phyloP scores from a whole-genome alignment of 1,140 invertebrate genomes.

The Eurosta solidaginis region DNA sequence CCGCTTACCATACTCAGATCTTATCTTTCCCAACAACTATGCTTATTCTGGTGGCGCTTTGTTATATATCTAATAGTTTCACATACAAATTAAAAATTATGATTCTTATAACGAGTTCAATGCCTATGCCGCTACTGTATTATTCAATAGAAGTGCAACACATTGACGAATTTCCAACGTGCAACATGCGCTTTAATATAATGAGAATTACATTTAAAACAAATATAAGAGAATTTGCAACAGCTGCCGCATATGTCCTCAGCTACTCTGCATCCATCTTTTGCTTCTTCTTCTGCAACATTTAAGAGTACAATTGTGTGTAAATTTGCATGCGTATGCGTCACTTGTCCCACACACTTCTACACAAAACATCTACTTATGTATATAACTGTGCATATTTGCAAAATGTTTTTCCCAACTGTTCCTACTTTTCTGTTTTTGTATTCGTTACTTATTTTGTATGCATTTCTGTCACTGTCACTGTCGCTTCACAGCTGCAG shows the following conservation, averaged over 20 bases:
- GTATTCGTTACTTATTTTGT: no score
- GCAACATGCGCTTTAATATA: neutral
- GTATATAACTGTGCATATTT: neutral
- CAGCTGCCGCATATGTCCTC: neutral
- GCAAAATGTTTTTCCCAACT: slow-evolving; percentile 13
- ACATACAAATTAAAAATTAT: no score
- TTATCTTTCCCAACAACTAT: no score
- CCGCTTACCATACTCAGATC: no score
- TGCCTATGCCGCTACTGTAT: no score
- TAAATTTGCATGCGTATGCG: neutral
- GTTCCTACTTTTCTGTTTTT: no score
- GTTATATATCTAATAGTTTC: no score
- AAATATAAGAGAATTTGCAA: neutral
- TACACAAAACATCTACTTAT: neutral
- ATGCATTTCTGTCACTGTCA: slow-evolving; percentile 15
- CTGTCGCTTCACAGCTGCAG: neutral
- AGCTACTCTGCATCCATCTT: neutral
- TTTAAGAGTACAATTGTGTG: neutral
- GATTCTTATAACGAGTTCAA: no score
- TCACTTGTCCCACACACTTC: neutral
- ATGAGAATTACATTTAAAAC: slow-evolving; percentile 2
- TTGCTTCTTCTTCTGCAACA: neutral
- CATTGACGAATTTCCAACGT: neutral
- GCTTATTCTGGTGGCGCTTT: no score
- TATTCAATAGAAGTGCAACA: no score